Percentiles rank a stretch among this genome's conserved stretches.
Conservation (phyloP, 2,888 invertebrate species). For the Euclidia mi region DNA sequence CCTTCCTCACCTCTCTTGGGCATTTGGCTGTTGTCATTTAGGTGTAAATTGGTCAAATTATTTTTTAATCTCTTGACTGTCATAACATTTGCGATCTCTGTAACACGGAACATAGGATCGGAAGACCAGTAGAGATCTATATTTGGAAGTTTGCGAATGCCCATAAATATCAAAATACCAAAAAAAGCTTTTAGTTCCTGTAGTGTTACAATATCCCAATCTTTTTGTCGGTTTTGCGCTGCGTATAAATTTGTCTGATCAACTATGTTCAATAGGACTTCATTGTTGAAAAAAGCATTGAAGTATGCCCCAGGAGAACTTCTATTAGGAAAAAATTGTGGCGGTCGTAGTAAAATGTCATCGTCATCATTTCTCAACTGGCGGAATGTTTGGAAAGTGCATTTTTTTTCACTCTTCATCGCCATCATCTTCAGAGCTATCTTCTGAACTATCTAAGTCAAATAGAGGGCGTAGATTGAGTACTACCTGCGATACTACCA, state of each 20-base stretch:
- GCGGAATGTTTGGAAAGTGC: constrained; percentile 21
- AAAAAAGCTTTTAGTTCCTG: constrained; percentile 20
- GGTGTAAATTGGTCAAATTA: constrained; percentile 21
- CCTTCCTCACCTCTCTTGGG: constrained; percentile 27
- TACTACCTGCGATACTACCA: constrained; percentile 4
- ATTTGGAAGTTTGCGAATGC: constrained; percentile 16
- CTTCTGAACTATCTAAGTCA: constrained; percentile 11
- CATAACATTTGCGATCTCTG: constrained; percentile 20
- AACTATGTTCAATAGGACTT: constrained; percentile 14
- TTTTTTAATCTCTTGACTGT: constrained; percentile 21
- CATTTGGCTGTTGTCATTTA: constrained; percentile 33
- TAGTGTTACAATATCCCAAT: constrained; percentile 21
- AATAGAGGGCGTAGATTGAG: constrained; percentile 21
- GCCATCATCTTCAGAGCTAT: constrained; percentile 20
- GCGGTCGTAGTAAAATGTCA: constrained; percentile 22
- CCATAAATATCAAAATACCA: constrained; percentile 24
- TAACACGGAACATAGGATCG: constrained; percentile 16
- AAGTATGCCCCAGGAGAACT: constrained; percentile 28
- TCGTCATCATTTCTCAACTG: constrained; percentile 24
- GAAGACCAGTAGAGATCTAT: constrained; percentile 23
- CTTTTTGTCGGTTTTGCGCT: constrained; percentile 24
- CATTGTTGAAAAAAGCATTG: constrained; percentile 11
- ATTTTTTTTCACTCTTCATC: constrained; percentile 23
- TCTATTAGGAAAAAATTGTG: constrained; percentile 24
- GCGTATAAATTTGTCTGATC: constrained; percentile 20